Percentiles rank a stretch among this genome's conserved stretches.
Conservation (phyloP, 2,113 vertebrate species). For the Azemiops feae region DNA sequence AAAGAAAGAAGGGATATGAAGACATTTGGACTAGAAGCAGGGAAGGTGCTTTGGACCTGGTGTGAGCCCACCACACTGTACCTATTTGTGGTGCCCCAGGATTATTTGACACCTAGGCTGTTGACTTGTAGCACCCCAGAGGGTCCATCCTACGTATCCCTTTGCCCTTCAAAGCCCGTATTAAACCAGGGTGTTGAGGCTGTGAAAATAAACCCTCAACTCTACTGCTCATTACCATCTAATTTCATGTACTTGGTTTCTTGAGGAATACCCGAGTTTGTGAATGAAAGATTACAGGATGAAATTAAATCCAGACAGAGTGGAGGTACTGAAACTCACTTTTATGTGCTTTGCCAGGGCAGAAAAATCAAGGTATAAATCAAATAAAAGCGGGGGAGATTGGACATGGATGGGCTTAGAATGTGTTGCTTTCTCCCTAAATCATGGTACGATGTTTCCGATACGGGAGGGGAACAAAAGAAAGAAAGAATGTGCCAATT, state of each 20-base stretch:
- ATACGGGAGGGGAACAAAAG: background rate
- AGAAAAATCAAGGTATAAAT: too few relatives aligned
- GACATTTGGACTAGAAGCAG: background rate
- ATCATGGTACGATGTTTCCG: background rate
- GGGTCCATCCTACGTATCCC: background rate
- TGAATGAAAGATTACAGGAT: background rate
- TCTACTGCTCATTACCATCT: background rate
- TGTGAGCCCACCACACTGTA: background rate
- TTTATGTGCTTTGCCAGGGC: too few relatives aligned
- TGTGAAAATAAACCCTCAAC: background rate
- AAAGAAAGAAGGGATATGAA: background rate
- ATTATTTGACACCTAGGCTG: background rate
- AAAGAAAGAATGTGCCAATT: background rate
- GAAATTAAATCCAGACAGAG: background rate
- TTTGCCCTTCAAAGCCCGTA: background rate
- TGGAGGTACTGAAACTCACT: background rate
- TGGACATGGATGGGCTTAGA: too few relatives aligned
- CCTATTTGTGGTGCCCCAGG: background rate
- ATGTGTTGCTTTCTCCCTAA: background rate
- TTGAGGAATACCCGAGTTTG: background rate
- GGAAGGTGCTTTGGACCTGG: background rate
- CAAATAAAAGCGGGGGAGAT: too few relatives aligned
- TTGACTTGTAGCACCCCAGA: background rate
- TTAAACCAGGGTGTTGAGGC: background rate
- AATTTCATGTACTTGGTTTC: background rate